phyloP scores from a whole-genome alignment of 2,113 vertebrate species.

The Nestor notabilis region DNA sequence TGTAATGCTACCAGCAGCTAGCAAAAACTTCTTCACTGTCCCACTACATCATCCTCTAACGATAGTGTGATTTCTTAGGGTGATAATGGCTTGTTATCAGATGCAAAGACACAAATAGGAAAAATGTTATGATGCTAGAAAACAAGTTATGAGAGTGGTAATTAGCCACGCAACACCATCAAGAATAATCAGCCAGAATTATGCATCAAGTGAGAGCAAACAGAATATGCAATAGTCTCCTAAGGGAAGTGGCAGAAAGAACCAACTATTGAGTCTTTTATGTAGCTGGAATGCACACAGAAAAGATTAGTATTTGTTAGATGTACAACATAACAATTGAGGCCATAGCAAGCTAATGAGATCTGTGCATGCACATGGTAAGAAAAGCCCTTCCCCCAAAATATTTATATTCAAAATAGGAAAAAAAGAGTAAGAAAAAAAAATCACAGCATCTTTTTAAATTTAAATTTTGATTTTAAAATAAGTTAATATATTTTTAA shows the following conservation, averaged over 20 bases:
- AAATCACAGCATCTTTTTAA: neutral
- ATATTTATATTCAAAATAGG: neutral
- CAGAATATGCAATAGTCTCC: neutral
- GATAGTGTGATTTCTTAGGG: neutral
- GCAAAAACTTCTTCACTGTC: neutral
- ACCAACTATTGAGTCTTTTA: neutral
- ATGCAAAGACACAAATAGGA: neutral
- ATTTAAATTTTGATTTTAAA: neutral
- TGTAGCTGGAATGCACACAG: neutral
- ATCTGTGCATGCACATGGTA: neutral
- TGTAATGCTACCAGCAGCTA: neutral
- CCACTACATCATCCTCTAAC: neutral
- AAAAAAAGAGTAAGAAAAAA: neutral
- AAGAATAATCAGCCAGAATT: slow-evolving; percentile 10
- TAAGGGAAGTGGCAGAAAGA: neutral
- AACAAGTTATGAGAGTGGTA: neutral
- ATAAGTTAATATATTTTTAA: neutral
- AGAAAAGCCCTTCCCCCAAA: neutral
- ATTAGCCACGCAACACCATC: neutral
- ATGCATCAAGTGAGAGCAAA: neutral
- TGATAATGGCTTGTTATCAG: neutral
- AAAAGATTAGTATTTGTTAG: neutral
- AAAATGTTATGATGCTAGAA: neutral
- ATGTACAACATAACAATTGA: neutral
- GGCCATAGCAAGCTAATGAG: neutral